Base-by-base conservation (phyloP, 2,113 vertebrate genomes). In the Shinisaurus crocodilurus region DNA sequence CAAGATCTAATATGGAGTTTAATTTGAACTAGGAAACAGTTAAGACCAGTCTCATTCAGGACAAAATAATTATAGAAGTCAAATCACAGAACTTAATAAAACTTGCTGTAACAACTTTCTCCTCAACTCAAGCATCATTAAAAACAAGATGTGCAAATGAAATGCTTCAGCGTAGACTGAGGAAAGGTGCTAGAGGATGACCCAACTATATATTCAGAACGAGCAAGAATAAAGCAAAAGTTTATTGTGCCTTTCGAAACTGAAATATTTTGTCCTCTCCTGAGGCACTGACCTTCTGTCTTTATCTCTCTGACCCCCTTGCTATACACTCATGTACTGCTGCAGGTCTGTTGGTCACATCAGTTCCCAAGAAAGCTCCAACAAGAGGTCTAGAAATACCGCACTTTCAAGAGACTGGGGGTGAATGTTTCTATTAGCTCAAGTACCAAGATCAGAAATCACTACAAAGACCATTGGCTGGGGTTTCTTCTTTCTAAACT, bases 371-470 rank as follows among this genome's bases (percentile, higher is more conserved):
- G 27, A 87, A 37, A 91, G 87, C 70, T 93, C 88, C 88, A 88
- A 69, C 8, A 89, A 79, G 92, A 91, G 65, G 85, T 74, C 89
- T 81, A 92, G 92, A 88, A 93, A 85, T 89, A 90, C 67, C 82
- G 87, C n/a, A 83, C 74, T 89, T 94, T 13, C 50, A 85, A 45
- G 75, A 43, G 70, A 92, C 85, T 88, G 45, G 37, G 88, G 93
- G 88, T 67, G 54, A 63, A 92, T 89, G 82, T 79, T 81, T 63
- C 25, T 75, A 18, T 34, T 77, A 92, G 89, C 48, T 87, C 82
- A 91, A 95, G 77, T 93, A 75, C 48, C 5, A 13, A 89, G 80
- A 87, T 86, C 27, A 84, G n/a, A 86, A 82, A 70, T 50, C 16
- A 9, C 48, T 88, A 88, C 5, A 48, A 89, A 91, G 79, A 87